phyloP scores from a whole-genome alignment of 92 coral and sea anemone genomes.

The Palythoa grandis region DNA sequence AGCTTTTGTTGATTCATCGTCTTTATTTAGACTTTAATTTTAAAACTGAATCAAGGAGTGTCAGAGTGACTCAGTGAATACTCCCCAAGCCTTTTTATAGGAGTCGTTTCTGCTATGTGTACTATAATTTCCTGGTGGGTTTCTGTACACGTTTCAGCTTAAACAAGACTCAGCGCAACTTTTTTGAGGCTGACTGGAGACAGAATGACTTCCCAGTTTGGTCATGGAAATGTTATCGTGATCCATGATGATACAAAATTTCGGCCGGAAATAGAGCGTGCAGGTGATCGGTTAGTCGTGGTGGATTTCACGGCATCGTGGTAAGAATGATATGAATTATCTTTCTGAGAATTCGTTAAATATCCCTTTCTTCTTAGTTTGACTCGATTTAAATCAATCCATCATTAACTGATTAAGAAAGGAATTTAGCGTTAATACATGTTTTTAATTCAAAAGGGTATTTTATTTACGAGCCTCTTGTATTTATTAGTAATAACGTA shows the following conservation, averaged over 20 bases:
- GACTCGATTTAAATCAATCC: too few relatives aligned
- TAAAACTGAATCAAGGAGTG: background rate
- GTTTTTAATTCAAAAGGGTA: too few relatives aligned
- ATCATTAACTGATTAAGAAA: too few relatives aligned
- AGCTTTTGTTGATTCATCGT: background rate
- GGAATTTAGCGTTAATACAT: too few relatives aligned
- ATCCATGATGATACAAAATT: constrained; percentile 72
- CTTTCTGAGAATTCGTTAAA: too few relatives aligned
- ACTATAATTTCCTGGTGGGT: background rate
- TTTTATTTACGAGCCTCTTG: too few relatives aligned
- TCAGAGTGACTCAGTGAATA: background rate
- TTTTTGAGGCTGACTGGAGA: background rate
- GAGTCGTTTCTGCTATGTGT: background rate
- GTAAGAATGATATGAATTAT: constrained; percentile 51
- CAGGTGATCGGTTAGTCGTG: constrained; percentile 82
- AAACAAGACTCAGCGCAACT: background rate
- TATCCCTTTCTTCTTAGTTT: too few relatives aligned
- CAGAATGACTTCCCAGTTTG: constrained; percentile 73
- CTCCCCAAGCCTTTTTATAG: background rate
- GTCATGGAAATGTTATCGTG: constrained; percentile 86
- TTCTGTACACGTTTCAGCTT: background rate
- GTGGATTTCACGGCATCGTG: constrained; percentile 94
- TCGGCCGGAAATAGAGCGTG: constrained; percentile 80
- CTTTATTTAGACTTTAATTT: too few relatives aligned
- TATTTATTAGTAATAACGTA: too few relatives aligned